Percentiles rank a stretch among this genome's conserved stretches.
phyloP scores from a whole-genome alignment of 2,797 vertebrate species.

The Prionace glauca region DNA sequence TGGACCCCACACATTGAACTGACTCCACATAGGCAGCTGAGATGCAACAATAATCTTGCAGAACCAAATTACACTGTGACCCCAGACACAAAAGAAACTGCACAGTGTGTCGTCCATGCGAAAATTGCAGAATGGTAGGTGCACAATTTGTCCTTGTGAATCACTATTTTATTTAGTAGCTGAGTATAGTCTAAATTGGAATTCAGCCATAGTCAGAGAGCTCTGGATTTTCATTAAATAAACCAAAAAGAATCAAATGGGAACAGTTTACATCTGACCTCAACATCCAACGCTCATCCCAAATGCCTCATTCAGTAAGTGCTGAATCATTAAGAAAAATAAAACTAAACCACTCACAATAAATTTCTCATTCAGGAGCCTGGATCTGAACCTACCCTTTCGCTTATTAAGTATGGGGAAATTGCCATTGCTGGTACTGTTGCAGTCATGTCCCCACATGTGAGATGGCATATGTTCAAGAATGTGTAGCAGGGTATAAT shows the following conservation, averaged over 20 bases:
- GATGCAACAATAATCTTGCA: neutral
- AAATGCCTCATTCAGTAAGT: constrained; percentile 5
- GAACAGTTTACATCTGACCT: neutral
- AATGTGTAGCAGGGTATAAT: constrained; percentile 27
- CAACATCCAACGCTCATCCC: neutral
- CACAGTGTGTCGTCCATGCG: neutral
- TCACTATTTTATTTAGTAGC: neutral
- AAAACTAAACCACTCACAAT: neutral
- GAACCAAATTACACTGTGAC: neutral
- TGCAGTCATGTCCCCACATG: neutral
- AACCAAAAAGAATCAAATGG: neutral
- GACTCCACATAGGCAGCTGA: neutral
- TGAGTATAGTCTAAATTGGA: neutral
- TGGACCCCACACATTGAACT: neutral
- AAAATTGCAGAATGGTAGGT: neutral
- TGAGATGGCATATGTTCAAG: neutral
- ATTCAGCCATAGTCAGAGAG: neutral
- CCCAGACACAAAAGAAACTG: no score
- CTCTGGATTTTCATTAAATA: constrained; percentile 22
- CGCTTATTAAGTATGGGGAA: neutral
- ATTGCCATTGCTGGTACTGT: neutral
- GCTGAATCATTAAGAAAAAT: constrained; percentile 13
- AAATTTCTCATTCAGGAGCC: constrained; percentile 8
- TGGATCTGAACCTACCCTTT: neutral
- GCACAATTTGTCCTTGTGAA: neutral